Conservation (phyloP, 2,888 invertebrate species). For the Brachylomia viminalis region DNA sequence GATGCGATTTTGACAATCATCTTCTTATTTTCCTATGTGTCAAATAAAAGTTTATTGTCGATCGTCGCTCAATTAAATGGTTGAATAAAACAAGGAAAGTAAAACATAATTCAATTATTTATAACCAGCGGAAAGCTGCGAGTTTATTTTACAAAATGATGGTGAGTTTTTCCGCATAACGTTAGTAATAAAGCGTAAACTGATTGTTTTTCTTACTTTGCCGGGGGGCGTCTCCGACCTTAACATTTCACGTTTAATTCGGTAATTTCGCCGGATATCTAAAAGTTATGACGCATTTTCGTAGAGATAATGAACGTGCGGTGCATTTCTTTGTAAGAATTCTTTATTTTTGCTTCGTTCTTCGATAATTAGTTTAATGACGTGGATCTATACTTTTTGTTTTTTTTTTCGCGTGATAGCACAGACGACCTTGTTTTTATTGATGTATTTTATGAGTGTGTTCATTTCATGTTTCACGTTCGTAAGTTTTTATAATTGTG, state of each 20-base stretch:
- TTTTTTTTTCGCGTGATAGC: slow-evolving; percentile 51
- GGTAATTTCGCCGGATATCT: slow-evolving; percentile 43
- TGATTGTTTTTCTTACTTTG: slow-evolving; percentile 33
- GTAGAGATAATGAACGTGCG: slow-evolving; percentile 29
- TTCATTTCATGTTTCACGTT: slow-evolving; percentile 41
- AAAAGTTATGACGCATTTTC: slow-evolving; percentile 45
- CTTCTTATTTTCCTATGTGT: slow-evolving; percentile 43
- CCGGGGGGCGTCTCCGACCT: slow-evolving; percentile 78
- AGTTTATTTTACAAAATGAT: slow-evolving; percentile 75
- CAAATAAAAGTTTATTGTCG: slow-evolving; percentile 33
- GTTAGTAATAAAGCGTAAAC: slow-evolving; percentile 5
- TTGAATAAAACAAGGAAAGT: slow-evolving; percentile 49
- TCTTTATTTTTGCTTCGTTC: slow-evolving; percentile 21
- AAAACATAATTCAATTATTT: slow-evolving; percentile 14
- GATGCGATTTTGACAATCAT: slow-evolving; percentile 53
- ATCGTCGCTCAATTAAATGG: slow-evolving; percentile 37
- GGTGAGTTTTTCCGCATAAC: slow-evolving; percentile 71
- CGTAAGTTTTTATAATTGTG: slow-evolving; percentile 28
- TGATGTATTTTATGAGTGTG: slow-evolving; percentile 48
- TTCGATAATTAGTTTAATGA: slow-evolving; percentile 61
- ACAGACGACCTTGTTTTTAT: slow-evolving; percentile 47
- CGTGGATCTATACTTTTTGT: slow-evolving; percentile 62
- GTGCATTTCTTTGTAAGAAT: slow-evolving; percentile 38
- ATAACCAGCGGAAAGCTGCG: slow-evolving; percentile 13
- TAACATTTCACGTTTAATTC: slow-evolving; percentile 39